A percentile compares a stretch with the other conserved stretches of the same genome.
These are phyloP conservation scores for Lasioglossum albipes DNA, from an alignment of 1,140 invertebrate species.

Conservation along the genomic window DNA sequence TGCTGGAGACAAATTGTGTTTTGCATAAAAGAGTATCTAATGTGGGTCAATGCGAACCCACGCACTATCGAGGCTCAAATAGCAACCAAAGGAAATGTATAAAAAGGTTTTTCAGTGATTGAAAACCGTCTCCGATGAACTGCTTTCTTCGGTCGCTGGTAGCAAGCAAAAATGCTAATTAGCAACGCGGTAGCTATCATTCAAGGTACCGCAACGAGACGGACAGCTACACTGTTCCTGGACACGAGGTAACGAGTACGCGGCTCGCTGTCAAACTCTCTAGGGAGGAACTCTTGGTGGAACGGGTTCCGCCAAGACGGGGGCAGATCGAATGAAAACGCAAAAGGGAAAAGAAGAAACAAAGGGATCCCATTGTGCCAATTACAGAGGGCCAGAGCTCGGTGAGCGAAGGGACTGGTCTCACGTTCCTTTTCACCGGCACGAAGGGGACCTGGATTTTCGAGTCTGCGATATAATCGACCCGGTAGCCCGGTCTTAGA, in stretches of 20 bases:
- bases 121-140: too few species aligned
- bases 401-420: neutral
- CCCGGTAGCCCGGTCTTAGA: slow-evolving; percentile 19
- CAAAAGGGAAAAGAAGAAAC: neutral
- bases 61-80: too few species aligned
- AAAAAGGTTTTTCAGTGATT: too few species aligned
- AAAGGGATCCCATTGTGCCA: slow-evolving; percentile 6
- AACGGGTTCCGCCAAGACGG: neutral
- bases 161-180: too few species aligned
- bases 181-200: neutral
- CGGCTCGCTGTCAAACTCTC: too few species aligned
- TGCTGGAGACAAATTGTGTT: too few species aligned
- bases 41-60: too few species aligned
- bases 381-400: neutral
- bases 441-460: slow-evolving; percentile 37
- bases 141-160: too few species aligned
- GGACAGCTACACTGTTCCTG: neutral
- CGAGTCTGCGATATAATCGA: slow-evolving; percentile 41
- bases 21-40: too few species aligned
- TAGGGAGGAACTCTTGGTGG: neutral
- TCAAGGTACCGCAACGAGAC: neutral
- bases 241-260: neutral
- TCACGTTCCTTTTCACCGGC: slow-evolving; percentile 13
- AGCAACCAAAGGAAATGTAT: too few species aligned
- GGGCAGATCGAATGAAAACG: neutral